phyloP scores from a whole-genome alignment of 2,888 invertebrate genomes.

The Congeria kusceri region DNA sequence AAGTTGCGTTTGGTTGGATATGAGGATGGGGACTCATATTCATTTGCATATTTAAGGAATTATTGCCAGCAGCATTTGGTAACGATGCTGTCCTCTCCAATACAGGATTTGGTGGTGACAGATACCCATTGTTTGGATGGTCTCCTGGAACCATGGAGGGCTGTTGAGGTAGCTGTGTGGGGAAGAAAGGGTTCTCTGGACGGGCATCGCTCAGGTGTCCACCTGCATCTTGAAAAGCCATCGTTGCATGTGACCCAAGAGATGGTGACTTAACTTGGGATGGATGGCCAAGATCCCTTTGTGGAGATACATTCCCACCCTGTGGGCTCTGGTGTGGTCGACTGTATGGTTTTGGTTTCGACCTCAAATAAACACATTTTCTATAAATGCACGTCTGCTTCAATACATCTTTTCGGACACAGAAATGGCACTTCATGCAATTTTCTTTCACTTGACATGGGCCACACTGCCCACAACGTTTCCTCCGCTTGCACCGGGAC shows the following conservation, averaged over 20 bases:
- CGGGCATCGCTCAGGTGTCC: conserved; percentile 46
- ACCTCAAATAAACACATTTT: conserved; percentile 80
- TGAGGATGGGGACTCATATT: conserved; percentile 41
- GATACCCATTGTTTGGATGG: conserved; percentile 53
- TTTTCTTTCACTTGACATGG: conserved; percentile 82
- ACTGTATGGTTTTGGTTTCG: conserved; percentile 72
- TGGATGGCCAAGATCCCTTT: conserved; percentile 38
- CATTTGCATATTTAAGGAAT: conserved; percentile 63
- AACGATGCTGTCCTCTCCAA: conserved; percentile 40
- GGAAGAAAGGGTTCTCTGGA: conserved; percentile 59
- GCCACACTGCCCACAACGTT: conserved; percentile 80
- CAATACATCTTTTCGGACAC: conserved; percentile 77
- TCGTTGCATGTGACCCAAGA: conserved; percentile 4
- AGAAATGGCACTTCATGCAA: conserved; percentile 81
- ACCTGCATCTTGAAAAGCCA: conserved; percentile 45
- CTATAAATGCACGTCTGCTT: conserved; percentile 82
- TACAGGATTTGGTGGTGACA: conserved; percentile 44
- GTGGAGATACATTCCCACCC: conserved; percentile 42
- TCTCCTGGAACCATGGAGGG: conserved; percentile 29
- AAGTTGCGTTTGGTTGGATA: conserved; percentile 43
- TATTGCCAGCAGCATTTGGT: conserved; percentile 42
- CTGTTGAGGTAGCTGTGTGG: conserved; percentile 62
- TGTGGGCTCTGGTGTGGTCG: conserved; percentile 57
- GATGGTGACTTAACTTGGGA: conserved; percentile 44
- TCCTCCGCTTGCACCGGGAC: conserved; percentile 75